A percentile compares a stretch with the other conserved stretches of the same genome.
These are phyloP conservation scores for Heliornis fulica DNA, from an alignment of 2,113 vertebrate genomes.

Conservation along the genomic window DNA sequence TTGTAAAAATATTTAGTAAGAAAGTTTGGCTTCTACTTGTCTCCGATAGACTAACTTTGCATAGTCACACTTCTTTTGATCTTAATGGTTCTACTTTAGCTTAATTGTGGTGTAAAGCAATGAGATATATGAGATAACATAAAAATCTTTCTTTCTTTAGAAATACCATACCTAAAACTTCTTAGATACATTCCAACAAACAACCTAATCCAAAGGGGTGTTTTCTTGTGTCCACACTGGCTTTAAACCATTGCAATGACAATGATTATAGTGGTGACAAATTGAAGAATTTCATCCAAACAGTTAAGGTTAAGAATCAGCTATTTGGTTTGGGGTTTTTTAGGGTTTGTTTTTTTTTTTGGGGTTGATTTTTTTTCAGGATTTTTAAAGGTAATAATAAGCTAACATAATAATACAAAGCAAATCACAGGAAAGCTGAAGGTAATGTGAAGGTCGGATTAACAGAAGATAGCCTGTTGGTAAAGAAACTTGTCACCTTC, in stretches of 20 bases:
- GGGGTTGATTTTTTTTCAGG: neutral
- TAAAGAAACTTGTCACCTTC: neutral
- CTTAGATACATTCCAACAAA: neutral
- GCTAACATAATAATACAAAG: neutral
- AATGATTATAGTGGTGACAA: neutral
- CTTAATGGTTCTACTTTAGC: neutral
- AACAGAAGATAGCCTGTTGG: neutral
- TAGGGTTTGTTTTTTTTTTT: neutral
- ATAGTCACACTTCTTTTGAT: neutral
- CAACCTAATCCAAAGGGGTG: neutral
- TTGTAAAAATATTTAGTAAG: neutral
- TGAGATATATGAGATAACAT: too few relatives aligned
- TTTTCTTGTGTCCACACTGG: neutral
- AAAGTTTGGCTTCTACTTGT: neutral
- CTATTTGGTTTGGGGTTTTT: neutral
- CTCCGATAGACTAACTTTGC: neutral
- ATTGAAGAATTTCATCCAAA: neutral
- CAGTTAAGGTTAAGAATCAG: neutral
- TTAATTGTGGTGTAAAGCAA: neutral
- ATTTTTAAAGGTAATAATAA: neutral
- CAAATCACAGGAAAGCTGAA: neutral
- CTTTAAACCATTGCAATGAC: neutral
- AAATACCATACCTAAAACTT: neutral
- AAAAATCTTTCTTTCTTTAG: neutral
- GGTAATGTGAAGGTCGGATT: neutral